These are phyloP conservation scores for Columbina picui DNA, from an alignment of 2,113 vertebrate species.

Conservation along the genomic window DNA sequence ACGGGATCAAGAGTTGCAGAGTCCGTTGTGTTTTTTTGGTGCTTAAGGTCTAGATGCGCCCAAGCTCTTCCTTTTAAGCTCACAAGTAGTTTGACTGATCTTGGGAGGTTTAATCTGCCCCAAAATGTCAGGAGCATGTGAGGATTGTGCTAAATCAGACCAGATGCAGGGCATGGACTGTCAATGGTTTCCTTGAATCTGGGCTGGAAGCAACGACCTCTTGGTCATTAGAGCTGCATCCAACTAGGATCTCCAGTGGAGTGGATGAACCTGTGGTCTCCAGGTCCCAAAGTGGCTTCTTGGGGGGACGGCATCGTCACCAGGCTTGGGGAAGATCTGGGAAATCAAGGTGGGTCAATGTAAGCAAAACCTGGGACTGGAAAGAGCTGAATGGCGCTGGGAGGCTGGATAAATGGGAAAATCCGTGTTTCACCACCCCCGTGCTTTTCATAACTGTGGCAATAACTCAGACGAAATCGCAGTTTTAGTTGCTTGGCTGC, in stretches of 20 bases:
- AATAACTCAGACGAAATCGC: background rate
- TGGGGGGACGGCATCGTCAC: background rate
- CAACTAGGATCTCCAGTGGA: fast-evolving
- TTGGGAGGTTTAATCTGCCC: background rate
- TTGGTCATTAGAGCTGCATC: background rate
- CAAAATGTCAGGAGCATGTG: background rate
- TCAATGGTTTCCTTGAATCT: background rate
- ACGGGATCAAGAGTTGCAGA: background rate
- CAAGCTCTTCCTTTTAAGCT: background rate
- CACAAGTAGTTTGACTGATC: fast-evolving
- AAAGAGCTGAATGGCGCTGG: background rate
- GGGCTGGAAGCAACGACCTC: background rate
- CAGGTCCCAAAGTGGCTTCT: background rate
- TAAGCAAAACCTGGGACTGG: background rate
- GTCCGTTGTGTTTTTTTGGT: background rate
- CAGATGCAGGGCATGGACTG: background rate
- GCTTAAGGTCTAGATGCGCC: background rate
- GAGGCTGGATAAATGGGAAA: background rate
- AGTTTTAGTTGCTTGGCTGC: background rate
- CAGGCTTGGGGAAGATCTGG: background rate
- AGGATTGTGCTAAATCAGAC: background rate
- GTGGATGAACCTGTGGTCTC: background rate
- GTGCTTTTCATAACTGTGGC: background rate
- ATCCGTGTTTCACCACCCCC: background rate
- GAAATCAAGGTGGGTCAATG: background rate